Evolutionary conservation across 2,113 vertebrate genomes (phyloP).

Genomic region (Gallinago paraguaiae): DNA sequence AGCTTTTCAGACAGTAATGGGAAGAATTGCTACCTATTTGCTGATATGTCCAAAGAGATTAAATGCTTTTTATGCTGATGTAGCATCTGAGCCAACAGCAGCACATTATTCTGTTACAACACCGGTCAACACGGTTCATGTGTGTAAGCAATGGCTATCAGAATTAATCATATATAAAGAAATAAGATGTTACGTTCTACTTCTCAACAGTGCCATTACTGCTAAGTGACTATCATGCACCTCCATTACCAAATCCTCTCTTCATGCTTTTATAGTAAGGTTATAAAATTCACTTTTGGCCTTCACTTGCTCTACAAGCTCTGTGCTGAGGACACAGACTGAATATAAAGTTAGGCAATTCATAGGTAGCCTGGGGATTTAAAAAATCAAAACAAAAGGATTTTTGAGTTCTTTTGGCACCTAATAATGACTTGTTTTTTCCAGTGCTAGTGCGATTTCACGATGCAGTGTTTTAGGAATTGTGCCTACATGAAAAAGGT

Average conservation of each 20-base stretch:
- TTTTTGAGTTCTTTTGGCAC: neutral
- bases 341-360: neutral
- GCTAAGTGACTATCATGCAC: neutral
- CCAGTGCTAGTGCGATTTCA: neutral
- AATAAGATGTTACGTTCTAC: neutral
- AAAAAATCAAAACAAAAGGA: neutral
- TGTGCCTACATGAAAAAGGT: neutral
- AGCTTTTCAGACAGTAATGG: slow-evolving; percentile 20
- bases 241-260: neutral
- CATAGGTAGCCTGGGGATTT: neutral
- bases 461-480: neutral
- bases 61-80: slow-evolving; percentile 16
- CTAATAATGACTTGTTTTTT: neutral
- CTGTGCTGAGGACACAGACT: neutral
- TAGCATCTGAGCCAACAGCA: neutral
- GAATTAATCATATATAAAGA: neutral
- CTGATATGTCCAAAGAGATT: neutral
- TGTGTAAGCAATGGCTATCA: neutral
- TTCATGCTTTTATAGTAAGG: neutral
- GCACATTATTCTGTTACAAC: neutral
- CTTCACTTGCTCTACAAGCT: neutral
- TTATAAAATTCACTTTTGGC: neutral
- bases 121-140: neutral
- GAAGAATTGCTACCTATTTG: slow-evolving; percentile 40
- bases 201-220: neutral